These are phyloP conservation scores for Aphis craccivora DNA, from an alignment of 1,140 invertebrate species.

Conservation along the genomic window DNA sequence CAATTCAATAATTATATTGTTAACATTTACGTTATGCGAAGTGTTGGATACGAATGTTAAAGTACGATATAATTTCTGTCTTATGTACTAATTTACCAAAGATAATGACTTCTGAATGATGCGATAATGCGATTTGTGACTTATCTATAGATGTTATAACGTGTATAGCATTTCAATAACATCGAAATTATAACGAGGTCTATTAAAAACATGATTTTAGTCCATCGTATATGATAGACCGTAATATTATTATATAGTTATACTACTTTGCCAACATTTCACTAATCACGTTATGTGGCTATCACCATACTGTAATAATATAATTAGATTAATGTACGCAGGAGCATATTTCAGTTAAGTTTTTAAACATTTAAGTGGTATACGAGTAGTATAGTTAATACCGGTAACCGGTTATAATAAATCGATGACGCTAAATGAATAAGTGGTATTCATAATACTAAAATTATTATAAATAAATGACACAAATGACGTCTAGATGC, in stretches of 20 bases:
- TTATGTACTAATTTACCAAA: not conserved
- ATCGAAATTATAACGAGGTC: not conserved
- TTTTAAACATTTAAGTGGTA: not conserved
- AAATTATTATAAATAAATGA: not conserved
- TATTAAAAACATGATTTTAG: slow-evolving; percentile 16
- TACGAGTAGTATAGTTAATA: too few species aligned
- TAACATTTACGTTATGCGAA: not conserved
- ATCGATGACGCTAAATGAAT: not conserved
- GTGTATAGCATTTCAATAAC: not conserved
- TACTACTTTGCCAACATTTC: not conserved
- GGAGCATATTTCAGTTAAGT: not conserved
- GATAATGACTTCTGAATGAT: slow-evolving; percentile 8
- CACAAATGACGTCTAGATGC: too few species aligned
- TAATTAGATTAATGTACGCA: not conserved
- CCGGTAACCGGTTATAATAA: too few species aligned
- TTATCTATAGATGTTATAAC: not conserved
- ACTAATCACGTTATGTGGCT: not conserved
- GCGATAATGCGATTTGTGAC: not conserved
- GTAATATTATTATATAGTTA: not conserved
- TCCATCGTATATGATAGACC: not conserved
- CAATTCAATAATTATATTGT: not conserved
- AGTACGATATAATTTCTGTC: not conserved
- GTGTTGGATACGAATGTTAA: not conserved
- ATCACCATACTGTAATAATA: not conserved
- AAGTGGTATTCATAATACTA: not conserved